Base-by-base conservation (phyloP, 2,113 vertebrate genomes). In the Mus musculus region DNA sequence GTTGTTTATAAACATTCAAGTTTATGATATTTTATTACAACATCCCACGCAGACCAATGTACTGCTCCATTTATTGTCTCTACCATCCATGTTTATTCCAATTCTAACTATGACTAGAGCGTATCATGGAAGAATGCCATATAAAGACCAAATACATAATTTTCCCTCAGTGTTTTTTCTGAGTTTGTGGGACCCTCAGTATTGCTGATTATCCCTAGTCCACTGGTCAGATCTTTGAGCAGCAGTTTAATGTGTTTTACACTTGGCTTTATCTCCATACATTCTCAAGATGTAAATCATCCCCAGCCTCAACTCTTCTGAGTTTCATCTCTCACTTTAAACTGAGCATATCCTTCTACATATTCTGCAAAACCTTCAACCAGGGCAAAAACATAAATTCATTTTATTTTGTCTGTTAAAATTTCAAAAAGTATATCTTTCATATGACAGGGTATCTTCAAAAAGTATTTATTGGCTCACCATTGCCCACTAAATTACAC, bases 401-500 rank as follows among this genome's bases (percentile, higher is more conserved):
- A 88, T 88, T 87, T 92, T 72, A 78, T 63, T 87, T 82, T 89
- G 36, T 33, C 71, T 92, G 16, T 71, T 96, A 88, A 87, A 95
- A 89, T 75, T 87, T 91, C 82, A 93, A 87, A 95, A 73, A 75
- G 46, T 39, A 10, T 59, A 56, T 89, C 82, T 91, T 96, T 91
- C 71, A 86, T 73, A 77, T 82, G 52, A 88, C 92, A 86, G 4
- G 71, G 3, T 93, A 96, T 95, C n/a, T 90, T 52, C 19, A 93
- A 91, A 91, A 73, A 92, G 52, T 71, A 28, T 76, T 88, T 85
- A 82, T 69, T 49, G 14, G 39, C n/a, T 93, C 24, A 33, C 90
- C 82, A 71, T 95, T 97, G 90, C 39, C 36, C 72, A 42, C 24
- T 95, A 81, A 96, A 91, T 96, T 94, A 82, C 36, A n/a, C 28